Evolutionary conservation across 2,113 vertebrate species (phyloP).

Genomic region (Neoarius graeffei): DNA sequence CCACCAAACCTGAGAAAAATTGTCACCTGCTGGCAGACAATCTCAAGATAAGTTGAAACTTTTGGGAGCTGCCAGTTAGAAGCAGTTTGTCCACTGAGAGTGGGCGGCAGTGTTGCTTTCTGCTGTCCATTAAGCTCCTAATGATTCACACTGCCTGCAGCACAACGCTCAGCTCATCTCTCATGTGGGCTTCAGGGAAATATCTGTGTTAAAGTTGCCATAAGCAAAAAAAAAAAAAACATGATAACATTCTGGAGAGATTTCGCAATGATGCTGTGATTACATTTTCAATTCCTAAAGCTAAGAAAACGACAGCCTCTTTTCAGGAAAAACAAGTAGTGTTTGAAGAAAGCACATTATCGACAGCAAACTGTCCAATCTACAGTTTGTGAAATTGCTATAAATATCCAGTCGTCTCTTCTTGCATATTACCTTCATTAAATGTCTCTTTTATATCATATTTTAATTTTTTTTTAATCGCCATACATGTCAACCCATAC

Average conservation of each 20-base stretch:
- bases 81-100: slow-evolving; percentile 11
- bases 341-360: background rate
- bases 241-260: background rate
- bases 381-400: background rate
- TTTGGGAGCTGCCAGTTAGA: slow-evolving; percentile 31
- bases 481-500: too few species aligned
- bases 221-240: slow-evolving; percentile 9
- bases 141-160: slow-evolving; percentile 28
- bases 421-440: background rate
- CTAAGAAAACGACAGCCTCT: background rate
- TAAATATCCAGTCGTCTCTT: background rate
- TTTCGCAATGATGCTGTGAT: background rate
- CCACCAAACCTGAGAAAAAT: background rate
- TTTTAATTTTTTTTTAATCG: too few species aligned
- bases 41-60: slow-evolving; percentile 33
- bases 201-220: slow-evolving; percentile 5
- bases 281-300: background rate
- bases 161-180: slow-evolving; percentile 19
- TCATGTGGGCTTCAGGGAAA: slow-evolving; percentile 13
- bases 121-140: slow-evolving; percentile 35
- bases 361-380: background rate
- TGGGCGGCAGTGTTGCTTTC: slow-evolving; percentile 30
- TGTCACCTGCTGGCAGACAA: slow-evolving; percentile 20
- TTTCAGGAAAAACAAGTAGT: background rate
- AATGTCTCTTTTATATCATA: background rate